Base-by-base conservation (phyloP, 2,888 invertebrate species). In the Rugalucina vietnamica region DNA sequence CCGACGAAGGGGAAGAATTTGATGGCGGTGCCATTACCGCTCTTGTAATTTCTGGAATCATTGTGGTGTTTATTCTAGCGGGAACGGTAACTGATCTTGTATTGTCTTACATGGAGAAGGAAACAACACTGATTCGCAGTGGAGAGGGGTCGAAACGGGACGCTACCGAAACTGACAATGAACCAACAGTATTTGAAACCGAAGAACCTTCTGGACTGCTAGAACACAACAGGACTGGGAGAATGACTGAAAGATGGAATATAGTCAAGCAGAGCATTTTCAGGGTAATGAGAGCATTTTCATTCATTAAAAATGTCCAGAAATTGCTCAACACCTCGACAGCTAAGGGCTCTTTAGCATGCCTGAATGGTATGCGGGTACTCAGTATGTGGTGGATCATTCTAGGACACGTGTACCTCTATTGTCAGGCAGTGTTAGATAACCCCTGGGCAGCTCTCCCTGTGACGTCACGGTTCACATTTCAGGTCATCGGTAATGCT, bases 401-500 rank as follows among this genome's bases (percentile, higher is more conserved):
- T 29, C 75, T 79, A 37, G 88, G 86, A 10, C 88, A 88, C 74
- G 81, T 83, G 12, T 88, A 83, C 78, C 82, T 29, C 27, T 88
- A 86, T 72, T 36, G 50, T 18, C 14, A 76, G 27, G 60, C 76
- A 21, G 43, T 76, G 79, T 12, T 81, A 81, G 91, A 87, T 71
- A 91, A 91, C 74, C 0, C 76, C 0, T 5, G 81, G 0, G 80
- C 81, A 18, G 79, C 83, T 32, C 29, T 18, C 0, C 54, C 76
- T n/a, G 32, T 88, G 14, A 10, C 79, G 2, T 76, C 86, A 57
- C 74, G 88, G 18, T 90, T 89, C 72, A 85, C 85, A 12, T 91
- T 92, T 79, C 93, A 93, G 84, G 85, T 90, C n/a, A 90, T 94
- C 29, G n/a, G 90, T 8, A 93, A 94, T 84, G 93, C 90, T 12